These are phyloP conservation scores for Rhinella marina DNA, from an alignment of 2,797 vertebrate genomes.

Conservation along the genomic window DNA sequence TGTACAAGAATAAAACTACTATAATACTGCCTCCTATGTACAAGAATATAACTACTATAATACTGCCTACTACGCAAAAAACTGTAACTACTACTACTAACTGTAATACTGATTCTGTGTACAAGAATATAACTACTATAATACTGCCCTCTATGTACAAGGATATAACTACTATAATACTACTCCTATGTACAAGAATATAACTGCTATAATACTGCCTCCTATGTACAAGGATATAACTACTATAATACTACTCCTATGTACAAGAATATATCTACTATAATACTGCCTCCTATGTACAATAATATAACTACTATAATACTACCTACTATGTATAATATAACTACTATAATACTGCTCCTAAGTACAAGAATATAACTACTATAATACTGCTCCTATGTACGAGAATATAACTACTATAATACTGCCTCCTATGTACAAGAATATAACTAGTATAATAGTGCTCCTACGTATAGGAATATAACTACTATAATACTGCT, in stretches of 20 bases:
- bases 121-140: conserved; percentile 2
- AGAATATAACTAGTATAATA: neutral
- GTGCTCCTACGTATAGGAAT: neutral
- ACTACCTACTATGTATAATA: neutral
- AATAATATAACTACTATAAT: neutral
- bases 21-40: neutral
- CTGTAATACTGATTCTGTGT: neutral
- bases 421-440: neutral
- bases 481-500: neutral
- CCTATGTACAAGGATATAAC: too few species aligned
- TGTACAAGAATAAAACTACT: too few species aligned
- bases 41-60: conserved; percentile 4
- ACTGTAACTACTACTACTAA: neutral
- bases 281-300: neutral
- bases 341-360: neutral
- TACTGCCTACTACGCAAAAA: neutral
- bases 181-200: too few species aligned
- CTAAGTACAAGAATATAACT: neutral
- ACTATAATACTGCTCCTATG: neutral
- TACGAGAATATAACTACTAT: neutral
- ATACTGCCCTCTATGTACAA: too few species aligned
- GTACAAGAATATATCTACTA: neutral
- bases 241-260: neutral
- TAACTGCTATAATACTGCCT: too few species aligned
- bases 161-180: too few species aligned